Evolutionary conservation across 2,888 invertebrate genomes (phyloP).

Genomic region (Cordylochernes scorpioides): DNA sequence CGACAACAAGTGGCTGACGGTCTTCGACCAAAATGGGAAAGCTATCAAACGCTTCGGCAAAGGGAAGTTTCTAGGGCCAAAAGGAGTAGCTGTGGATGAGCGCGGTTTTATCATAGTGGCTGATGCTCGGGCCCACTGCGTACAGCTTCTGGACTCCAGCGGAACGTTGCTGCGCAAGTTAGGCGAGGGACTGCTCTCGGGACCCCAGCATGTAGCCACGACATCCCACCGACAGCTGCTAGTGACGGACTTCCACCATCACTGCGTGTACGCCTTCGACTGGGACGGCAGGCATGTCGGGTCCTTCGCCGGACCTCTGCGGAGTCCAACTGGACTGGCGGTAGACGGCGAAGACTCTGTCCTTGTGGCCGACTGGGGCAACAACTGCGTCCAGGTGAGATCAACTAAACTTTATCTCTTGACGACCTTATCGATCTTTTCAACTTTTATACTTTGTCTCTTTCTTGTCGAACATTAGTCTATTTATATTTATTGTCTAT

Average conservation of each 20-base stretch:
- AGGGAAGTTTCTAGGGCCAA: conserved; percentile 27
- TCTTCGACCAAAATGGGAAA: conserved; percentile 26
- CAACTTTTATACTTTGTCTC: no score
- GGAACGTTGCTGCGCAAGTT: conserved; percentile 26
- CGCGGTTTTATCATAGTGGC: conserved; percentile 28
- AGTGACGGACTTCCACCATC: conserved; percentile 29
- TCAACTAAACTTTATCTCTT: no score
- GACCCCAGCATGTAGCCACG: conserved; percentile 29
- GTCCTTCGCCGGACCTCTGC: conserved; percentile 26
- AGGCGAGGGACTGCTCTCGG: conserved; percentile 27
- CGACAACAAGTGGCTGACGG: conserved; percentile 28
- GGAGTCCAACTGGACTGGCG: conserved; percentile 29
- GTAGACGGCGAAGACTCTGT: conserved; percentile 27
- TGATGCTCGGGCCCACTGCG: conserved; percentile 25
- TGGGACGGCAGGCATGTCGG: conserved; percentile 25
- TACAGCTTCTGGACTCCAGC: conserved; percentile 19
- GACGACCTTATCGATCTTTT: no score
- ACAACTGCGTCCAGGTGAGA: conserved; percentile 28
- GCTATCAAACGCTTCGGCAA: conserved; percentile 26
- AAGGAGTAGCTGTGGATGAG: conserved; percentile 26
- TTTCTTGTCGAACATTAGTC: no score
- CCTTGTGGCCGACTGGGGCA: conserved; percentile 30
- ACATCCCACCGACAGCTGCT: conserved; percentile 26
- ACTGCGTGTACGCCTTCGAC: conserved; percentile 23
- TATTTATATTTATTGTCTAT: no score